Conservation (phyloP, 2,797 vertebrate genomes). For the Cryptoblepharus egeriae region DNA sequence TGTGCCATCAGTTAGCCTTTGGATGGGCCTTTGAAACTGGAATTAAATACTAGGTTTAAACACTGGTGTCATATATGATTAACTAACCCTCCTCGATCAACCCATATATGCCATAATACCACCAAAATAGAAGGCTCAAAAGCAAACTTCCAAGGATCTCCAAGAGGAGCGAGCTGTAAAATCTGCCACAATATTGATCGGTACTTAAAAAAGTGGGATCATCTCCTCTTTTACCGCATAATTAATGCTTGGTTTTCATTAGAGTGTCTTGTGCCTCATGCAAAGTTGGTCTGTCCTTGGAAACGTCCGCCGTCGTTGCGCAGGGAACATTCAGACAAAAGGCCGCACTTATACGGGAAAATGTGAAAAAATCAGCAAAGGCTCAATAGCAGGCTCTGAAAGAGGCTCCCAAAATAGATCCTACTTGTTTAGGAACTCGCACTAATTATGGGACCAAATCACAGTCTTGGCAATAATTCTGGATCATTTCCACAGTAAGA, state of each 20-base stretch:
- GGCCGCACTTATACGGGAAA: constrained; percentile 13
- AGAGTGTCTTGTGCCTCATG: background rate
- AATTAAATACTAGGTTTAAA: background rate
- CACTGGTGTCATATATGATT: too few relatives aligned
- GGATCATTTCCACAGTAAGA: constrained; percentile 34
- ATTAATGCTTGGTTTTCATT: background rate
- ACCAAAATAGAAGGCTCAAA: background rate
- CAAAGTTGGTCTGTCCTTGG: background rate
- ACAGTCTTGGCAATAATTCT: constrained; percentile 28
- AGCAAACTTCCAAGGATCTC: background rate
- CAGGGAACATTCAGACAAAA: background rate
- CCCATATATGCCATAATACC: background rate
- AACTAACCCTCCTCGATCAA: background rate
- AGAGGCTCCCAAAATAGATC: background rate
- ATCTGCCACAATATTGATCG: background rate
- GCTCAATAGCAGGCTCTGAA: constrained; percentile 10
- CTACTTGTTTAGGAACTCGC: constrained; percentile 32
- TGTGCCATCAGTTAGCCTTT: too few relatives aligned
- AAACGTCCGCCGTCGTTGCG: background rate
- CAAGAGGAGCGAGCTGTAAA: background rate
- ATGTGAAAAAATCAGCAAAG: constrained; percentile 9
- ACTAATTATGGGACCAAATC: constrained; percentile 35
- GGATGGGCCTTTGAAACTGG: too few relatives aligned
- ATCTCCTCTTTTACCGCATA: background rate
- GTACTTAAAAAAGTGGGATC: background rate